These are phyloP conservation scores for Heterodera schachtii DNA, from an alignment of 1,140 invertebrate species.

Conservation along the genomic window DNA sequence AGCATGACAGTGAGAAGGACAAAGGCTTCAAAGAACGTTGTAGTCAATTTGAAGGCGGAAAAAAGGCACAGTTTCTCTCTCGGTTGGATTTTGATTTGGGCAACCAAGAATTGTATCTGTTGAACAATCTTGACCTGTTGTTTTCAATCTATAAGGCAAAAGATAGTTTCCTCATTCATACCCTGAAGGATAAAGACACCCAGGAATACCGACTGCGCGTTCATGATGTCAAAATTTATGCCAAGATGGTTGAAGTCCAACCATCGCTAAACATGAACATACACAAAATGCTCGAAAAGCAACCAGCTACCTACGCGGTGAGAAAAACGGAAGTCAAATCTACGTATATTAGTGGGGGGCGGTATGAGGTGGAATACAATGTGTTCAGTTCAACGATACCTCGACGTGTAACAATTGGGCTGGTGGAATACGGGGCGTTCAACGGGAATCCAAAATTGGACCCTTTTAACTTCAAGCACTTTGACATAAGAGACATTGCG, in stretches of 20 bases:
- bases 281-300: neutral
- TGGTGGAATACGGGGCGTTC: constrained; percentile 21
- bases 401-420: constrained; percentile 26
- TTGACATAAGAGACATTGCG: constrained; percentile 26
- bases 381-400: constrained; percentile 25
- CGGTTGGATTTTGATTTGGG: constrained; percentile 43
- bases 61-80: constrained; percentile 31
- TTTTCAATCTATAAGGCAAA: neutral
- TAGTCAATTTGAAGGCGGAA: constrained; percentile 1
- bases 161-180: constrained; percentile 32
- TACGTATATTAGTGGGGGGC: constrained; percentile 25
- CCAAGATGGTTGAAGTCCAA: constrained; percentile 32
- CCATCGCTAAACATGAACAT: constrained; percentile 36
- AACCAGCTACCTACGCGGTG: constrained; percentile 4
- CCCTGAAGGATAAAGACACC: neutral
- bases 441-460: neutral
- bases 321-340: constrained; percentile 32
- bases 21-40: constrained; percentile 18
- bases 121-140: constrained; percentile 37
- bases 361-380: constrained; percentile 28
- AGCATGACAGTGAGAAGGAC: constrained; percentile 23
- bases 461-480: constrained; percentile 35
- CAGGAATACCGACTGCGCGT: constrained; percentile 20
- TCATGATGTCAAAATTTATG: constrained; percentile 25
- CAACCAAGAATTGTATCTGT: constrained; percentile 34